Evolutionary conservation across 2,888 invertebrate genomes (phyloP).

Genomic region (Agriopis leucophaearia): DNA sequence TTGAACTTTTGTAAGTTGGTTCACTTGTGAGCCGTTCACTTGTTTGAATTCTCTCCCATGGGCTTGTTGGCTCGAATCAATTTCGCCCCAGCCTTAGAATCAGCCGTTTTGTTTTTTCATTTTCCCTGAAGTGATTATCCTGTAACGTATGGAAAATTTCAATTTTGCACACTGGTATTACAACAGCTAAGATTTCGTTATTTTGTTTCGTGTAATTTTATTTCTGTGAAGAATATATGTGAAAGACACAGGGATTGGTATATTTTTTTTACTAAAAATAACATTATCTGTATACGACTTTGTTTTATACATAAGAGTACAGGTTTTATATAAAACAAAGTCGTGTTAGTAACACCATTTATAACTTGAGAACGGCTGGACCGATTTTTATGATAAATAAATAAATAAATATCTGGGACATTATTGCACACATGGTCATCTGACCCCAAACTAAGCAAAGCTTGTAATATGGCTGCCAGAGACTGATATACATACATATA

Average conservation of each 20-base stretch:
- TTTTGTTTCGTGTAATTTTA: slow-evolving; percentile 17
- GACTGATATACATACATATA: too few species aligned
- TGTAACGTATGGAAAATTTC: slow-evolving; percentile 30
- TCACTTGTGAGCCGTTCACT: slow-evolving; percentile 30
- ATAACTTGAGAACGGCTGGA: too few species aligned
- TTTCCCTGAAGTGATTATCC: slow-evolving; percentile 39
- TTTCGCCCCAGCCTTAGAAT: slow-evolving; percentile 38
- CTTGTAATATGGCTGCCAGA: too few species aligned
- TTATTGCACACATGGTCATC: too few species aligned
- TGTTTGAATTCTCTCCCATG: slow-evolving; percentile 43
- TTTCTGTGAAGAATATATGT: not conserved
- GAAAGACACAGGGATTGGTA: not conserved
- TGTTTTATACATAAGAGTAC: too few species aligned
- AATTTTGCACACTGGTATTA: slow-evolving; percentile 36
- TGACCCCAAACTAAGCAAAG: too few species aligned
- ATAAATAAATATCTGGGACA: too few species aligned
- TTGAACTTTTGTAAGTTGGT: slow-evolving; percentile 25
- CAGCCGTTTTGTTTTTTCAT: slow-evolving; percentile 47
- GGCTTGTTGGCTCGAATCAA: slow-evolving; percentile 44
- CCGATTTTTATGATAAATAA: too few species aligned
- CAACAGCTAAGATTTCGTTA: slow-evolving; percentile 15
- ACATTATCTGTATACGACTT: too few species aligned
- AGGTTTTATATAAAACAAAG: too few species aligned
- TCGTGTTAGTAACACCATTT: too few species aligned
- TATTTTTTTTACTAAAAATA: too few species aligned